phyloP scores from a whole-genome alignment of 2,888 invertebrate species.

The Apamea anceps region DNA sequence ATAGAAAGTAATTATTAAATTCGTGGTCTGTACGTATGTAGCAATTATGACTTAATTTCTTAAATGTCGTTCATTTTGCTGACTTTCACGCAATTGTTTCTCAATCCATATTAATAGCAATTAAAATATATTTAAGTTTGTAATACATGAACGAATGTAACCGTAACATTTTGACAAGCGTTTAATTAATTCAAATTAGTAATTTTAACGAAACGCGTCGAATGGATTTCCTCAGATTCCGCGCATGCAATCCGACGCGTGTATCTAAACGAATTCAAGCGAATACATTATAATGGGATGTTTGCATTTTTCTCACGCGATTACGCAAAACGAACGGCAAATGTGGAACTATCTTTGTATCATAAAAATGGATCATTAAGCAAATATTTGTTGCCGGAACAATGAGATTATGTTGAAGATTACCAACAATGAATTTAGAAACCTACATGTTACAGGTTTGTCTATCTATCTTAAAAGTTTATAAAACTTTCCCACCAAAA shows the following conservation, averaged over 20 bases:
- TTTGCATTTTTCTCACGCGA: conserved; percentile 74
- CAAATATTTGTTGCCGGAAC: conserved; percentile 47
- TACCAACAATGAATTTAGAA: conserved; percentile 15
- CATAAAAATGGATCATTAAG: conserved; percentile 51
- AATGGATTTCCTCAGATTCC: conserved; percentile 42
- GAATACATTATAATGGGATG: conserved; percentile 48
- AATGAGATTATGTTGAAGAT: conserved; percentile 28
- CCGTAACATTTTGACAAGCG: conserved; percentile 20
- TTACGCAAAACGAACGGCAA: conserved; percentile 66
- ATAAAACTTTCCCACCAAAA: conserved; percentile 37
- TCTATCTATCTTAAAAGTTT: neutral
- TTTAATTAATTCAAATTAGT: conserved; percentile 13
- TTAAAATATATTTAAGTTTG: conserved; percentile 1
- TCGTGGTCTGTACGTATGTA: neutral
- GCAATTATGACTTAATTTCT: neutral
- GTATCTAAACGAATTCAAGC: conserved; percentile 42
- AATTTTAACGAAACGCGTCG: conserved; percentile 19
- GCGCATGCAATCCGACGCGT: conserved; percentile 18
- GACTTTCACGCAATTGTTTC: conserved; percentile 7
- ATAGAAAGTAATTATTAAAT: neutral
- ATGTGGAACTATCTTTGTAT: conserved; percentile 49
- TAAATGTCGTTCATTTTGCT: neutral
- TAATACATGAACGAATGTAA: neutral
- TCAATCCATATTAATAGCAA: neutral
- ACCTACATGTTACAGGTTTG: neutral